A percentile compares a stretch with the other conserved stretches of the same genome.
phyloP scores from a whole-genome alignment of 1,140 invertebrate species.

The Tachypleus tridentatus region DNA sequence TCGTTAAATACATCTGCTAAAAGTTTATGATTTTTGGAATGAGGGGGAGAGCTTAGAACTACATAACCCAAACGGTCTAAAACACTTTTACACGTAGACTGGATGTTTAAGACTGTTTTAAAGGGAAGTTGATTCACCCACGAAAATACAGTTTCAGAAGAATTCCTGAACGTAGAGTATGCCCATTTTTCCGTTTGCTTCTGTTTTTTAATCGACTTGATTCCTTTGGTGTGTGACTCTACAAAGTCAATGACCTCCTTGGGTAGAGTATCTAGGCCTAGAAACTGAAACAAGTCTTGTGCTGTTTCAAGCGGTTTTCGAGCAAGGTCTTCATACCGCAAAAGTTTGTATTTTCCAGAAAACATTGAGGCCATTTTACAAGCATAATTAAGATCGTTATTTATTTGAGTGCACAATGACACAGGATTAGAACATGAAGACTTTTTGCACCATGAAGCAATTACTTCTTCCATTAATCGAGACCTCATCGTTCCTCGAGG shows the following conservation, averaged over 20 bases:
- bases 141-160: constrained; percentile 14
- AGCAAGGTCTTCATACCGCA: constrained; percentile 22
- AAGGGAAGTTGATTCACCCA: constrained; percentile 15
- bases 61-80: constrained; percentile 19
- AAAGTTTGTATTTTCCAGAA: constrained; percentile 10
- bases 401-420: constrained; percentile 10
- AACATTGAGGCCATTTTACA: constrained; percentile 12
- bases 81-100: constrained; percentile 15
- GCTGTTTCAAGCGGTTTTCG: constrained; percentile 15
- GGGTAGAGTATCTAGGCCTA: constrained; percentile 14
- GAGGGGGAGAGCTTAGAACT: background rate
- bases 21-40: too few species aligned
- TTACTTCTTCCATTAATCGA: constrained; percentile 11
- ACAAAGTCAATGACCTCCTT: constrained; percentile 14
- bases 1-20: too few species aligned
- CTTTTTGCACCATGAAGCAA: constrained; percentile 19
- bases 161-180: constrained; percentile 22
- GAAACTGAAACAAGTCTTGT: constrained; percentile 17
- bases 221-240: constrained; percentile 16
- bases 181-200: constrained; percentile 11
- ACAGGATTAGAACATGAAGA: constrained; percentile 16
- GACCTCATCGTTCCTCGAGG: constrained; percentile 24
- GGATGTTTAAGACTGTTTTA: constrained; percentile 15
- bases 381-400: constrained; percentile 12
- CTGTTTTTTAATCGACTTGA: constrained; percentile 8